These are phyloP conservation scores for Channa argus DNA, from an alignment of 2,113 vertebrate species.

Conservation along the genomic window DNA sequence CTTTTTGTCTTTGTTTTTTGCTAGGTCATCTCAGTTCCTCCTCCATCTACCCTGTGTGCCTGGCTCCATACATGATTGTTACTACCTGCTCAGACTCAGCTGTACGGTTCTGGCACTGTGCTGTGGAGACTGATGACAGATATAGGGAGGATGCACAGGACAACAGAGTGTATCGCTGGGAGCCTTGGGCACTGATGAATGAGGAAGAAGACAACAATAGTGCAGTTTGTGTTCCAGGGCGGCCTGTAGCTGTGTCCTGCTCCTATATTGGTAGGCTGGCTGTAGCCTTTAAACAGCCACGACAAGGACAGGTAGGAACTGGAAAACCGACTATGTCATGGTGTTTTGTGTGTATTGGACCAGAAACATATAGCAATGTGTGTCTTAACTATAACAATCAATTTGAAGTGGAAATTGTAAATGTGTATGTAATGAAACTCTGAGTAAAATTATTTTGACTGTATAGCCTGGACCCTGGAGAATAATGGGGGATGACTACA, in stretches of 20 bases:
- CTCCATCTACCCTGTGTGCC: constrained; percentile 98
- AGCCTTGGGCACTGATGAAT: constrained; percentile 94
- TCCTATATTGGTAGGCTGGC: constrained; percentile 97
- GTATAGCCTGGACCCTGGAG: background rate
- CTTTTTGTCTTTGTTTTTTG: background rate
- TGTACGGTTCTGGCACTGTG: constrained; percentile 95
- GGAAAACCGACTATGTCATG: background rate
- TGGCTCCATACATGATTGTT: constrained; percentile 97
- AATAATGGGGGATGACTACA: background rate
- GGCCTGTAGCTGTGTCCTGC: constrained; percentile 96
- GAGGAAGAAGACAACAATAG: constrained; percentile 95
- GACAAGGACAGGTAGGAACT: constrained; percentile 74
- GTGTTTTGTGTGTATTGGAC: background rate
- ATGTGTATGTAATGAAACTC: constrained; percentile 5
- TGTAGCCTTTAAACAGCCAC: constrained; percentile 92
- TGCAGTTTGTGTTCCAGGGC: constrained; percentile 89
- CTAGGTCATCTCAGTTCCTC: constrained; percentile 97
- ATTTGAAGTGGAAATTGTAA: constrained; percentile 1
- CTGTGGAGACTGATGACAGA: constrained; percentile 81
- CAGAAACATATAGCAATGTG: background rate
- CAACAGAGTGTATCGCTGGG: constrained; percentile 88
- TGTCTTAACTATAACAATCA: background rate
- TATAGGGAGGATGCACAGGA: constrained; percentile 68
- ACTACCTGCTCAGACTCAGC: constrained; percentile 95
- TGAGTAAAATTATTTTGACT: background rate